Evolutionary conservation across 2,113 vertebrate species (phyloP).

Genomic region (Sinocyclocheilus maitianheensis): DNA sequence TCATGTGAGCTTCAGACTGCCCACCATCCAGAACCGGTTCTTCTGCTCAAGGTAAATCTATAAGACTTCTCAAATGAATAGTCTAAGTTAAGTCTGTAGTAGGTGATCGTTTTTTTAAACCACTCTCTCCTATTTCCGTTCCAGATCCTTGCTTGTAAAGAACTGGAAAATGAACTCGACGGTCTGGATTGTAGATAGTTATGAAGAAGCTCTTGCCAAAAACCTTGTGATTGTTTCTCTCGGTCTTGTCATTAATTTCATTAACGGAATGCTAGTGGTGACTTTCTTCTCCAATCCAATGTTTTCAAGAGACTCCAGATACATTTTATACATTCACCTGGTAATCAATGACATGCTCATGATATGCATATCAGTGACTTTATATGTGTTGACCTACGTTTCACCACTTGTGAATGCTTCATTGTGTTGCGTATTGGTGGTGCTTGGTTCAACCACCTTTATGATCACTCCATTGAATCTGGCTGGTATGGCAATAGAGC

Average conservation of each 20-base stretch:
- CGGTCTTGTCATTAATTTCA: too few species aligned
- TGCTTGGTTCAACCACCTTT: not conserved
- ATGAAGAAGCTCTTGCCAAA: constrained; percentile 44
- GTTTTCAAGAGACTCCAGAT: constrained; percentile 50
- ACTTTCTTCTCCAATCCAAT: not conserved
- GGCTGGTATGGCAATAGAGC: constrained; percentile 61
- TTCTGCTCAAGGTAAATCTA: not conserved
- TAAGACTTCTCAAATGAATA: not conserved
- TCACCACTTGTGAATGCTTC: constrained; percentile 6
- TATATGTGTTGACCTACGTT: not conserved
- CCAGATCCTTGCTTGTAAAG: not conserved
- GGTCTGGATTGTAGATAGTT: constrained; percentile 20
- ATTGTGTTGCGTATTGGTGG: constrained; percentile 29
- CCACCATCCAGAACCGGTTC: not conserved
- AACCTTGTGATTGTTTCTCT: not conserved
- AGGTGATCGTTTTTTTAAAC: not conserved
- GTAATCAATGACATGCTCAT: constrained; percentile 50
- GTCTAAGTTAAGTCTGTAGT: not conserved
- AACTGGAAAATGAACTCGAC: not conserved
- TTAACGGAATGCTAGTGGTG: too few species aligned
- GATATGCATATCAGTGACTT: constrained; percentile 21
- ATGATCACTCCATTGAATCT: constrained; percentile 66
- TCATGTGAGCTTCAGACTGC: not conserved
- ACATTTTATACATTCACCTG: constrained; percentile 54
- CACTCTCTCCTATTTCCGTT: not conserved